Conservation (phyloP, 2,888 invertebrate species). For the Drosophila tripunctata region DNA sequence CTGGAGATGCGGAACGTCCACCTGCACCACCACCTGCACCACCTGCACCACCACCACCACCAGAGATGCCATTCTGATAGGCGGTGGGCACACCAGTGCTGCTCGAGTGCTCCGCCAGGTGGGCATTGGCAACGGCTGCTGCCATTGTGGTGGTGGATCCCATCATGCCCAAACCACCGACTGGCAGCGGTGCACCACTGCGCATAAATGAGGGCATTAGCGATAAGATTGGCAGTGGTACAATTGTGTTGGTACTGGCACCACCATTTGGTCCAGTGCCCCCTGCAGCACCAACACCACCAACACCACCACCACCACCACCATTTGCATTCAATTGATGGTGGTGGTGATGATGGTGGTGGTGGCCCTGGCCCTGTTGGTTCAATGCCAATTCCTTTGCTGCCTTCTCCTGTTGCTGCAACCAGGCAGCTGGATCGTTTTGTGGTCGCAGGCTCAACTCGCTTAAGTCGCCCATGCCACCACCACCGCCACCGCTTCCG, state of each 20-base stretch:
- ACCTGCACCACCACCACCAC: too few species aligned
- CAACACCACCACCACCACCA: constrained; percentile 11
- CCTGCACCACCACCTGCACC: too few species aligned
- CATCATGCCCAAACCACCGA: constrained; percentile 27
- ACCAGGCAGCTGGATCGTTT: constrained; percentile 83
- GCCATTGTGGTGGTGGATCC: constrained; percentile 59
- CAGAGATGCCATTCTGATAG: constrained; percentile 80
- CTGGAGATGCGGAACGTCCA: constrained; percentile 57
- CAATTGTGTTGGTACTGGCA: constrained; percentile 77
- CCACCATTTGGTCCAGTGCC: too few species aligned
- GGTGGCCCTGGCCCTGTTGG: constrained; percentile 85
- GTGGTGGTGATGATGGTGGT: constrained; percentile 85
- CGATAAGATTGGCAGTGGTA: constrained; percentile 89
- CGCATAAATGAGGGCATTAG: constrained; percentile 91
- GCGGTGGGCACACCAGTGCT: constrained; percentile 66
- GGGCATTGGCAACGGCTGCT: constrained; percentile 56
- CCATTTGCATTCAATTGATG: constrained; percentile 79
- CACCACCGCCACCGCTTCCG: constrained; percentile 49
- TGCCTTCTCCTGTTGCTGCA: constrained; percentile 84
- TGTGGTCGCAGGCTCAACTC: constrained; percentile 83
- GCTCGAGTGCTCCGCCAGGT: constrained; percentile 43
- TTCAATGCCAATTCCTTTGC: constrained; percentile 81
- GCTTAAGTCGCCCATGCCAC: constrained; percentile 61
- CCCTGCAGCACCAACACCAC: constrained; percentile 13
- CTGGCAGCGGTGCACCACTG: constrained; percentile 77